Evolutionary conservation across 2,888 invertebrate genomes (phyloP), one percentile per base, ranked within the genome.

Genomic region (Anorthoa munda): DNA sequence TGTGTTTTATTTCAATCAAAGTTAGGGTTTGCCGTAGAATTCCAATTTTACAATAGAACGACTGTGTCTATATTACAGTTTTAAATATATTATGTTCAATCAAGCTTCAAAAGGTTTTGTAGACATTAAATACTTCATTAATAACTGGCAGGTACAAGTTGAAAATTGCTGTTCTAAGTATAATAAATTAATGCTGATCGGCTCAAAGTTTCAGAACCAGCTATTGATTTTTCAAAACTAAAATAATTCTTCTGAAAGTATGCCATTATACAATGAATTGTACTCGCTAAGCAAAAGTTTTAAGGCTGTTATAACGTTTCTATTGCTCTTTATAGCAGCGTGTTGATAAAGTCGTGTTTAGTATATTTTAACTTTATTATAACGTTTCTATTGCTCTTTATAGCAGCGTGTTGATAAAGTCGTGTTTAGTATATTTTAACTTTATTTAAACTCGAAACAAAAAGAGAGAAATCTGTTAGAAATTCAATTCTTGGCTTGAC

Each of bases 241-340:
- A 81, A 84, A 84, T 82, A 86, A 82, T 87, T 75, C 78, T 82
- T 66, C 68, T 45, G 9, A 82, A 88, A 82, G 69, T 87, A 81
- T 64, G 39, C 77, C 69, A 80, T 85, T 77, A 77, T 73, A 83
- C 68, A 76, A 83, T 72, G 72, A 85, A 80, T 76, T 81, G 71
- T 83, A 83, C 76, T 81, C 66, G 72, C 73, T 75, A 77, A 81
- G 75, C 53, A 51, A 83, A 85, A 86, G 80, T 87, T 81, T 77
- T 80, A 58, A 65, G 81, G 81, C 82, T 87, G 84, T 89, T 90
- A 83, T 73, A 90, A 89, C n/a, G n/a, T n/a, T 83, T 83, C 79
- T 82, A 82, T 80, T 77, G 80, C 82, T 86, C 68, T 83, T 85
- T 89, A 87, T 70, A 73, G 21, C 18, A 72, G 17, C 63, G 77